phyloP scores from a whole-genome alignment of 2,797 vertebrate species.

The Australoheros facetus region DNA sequence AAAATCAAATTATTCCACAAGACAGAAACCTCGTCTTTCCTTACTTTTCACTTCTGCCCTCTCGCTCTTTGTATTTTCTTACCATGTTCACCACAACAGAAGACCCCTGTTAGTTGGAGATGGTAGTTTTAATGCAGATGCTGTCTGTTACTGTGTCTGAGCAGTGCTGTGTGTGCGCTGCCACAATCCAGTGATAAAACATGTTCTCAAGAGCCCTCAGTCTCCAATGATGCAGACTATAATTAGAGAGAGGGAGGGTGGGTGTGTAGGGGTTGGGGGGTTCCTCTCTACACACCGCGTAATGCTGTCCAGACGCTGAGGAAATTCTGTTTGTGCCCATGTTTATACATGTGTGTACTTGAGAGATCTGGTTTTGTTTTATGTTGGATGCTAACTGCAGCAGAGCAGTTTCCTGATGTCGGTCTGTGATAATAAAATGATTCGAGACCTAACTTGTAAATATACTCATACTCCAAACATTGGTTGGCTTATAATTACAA shows the following conservation, averaged over 20 bases:
- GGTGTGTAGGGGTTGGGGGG: slow-evolving; percentile 22
- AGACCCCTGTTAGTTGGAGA: slow-evolving; percentile 30
- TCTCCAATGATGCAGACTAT: slow-evolving; percentile 64
- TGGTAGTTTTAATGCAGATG: slow-evolving; percentile 39
- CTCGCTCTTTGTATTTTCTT: slow-evolving; percentile 13
- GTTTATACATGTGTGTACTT: slow-evolving; percentile 46
- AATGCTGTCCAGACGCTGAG: slow-evolving; percentile 73
- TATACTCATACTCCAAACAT: neutral
- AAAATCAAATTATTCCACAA: slow-evolving; percentile 53
- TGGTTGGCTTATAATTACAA: slow-evolving; percentile 5
- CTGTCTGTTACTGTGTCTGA: slow-evolving; percentile 33
- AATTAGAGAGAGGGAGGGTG: slow-evolving; percentile 54
- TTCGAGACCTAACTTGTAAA: slow-evolving; percentile 35
- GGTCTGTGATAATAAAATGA: slow-evolving; percentile 48
- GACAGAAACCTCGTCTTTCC: slow-evolving; percentile 24
- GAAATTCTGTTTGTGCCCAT: slow-evolving; percentile 58
- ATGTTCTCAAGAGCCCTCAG: slow-evolving; percentile 51
- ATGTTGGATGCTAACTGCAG: slow-evolving; percentile 40
- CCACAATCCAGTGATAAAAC: slow-evolving; percentile 62
- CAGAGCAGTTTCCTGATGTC: slow-evolving; percentile 49
- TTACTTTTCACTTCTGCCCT: slow-evolving; percentile 40
- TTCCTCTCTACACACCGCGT: slow-evolving; percentile 50
- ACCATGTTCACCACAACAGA: slow-evolving; percentile 52
- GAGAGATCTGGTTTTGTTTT: slow-evolving; percentile 66
- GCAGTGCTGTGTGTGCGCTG: slow-evolving; percentile 19